Conservation (phyloP, 2,113 vertebrate species). For the Ciconia stormi region DNA sequence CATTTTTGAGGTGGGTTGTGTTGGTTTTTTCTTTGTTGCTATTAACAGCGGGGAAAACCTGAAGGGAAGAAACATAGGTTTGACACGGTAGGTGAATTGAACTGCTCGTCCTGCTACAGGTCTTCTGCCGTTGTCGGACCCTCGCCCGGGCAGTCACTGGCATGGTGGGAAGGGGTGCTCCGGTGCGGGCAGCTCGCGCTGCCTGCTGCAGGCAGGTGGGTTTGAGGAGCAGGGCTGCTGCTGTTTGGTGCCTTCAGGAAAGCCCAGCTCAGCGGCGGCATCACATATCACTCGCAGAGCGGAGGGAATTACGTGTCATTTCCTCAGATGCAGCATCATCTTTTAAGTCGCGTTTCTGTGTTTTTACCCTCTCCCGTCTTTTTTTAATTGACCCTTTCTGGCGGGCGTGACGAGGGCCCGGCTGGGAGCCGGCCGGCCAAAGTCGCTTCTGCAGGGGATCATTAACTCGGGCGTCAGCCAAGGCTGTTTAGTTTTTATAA, state of each 20-base stretch:
- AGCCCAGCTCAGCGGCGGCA: background rate
- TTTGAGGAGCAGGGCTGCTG: background rate
- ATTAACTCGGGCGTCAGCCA: slow-evolving; percentile 62
- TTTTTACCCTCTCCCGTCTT: slow-evolving; percentile 7
- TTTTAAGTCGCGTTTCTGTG: slow-evolving; percentile 12
- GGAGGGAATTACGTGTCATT: background rate
- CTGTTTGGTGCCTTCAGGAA: background rate
- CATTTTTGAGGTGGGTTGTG: slow-evolving; percentile 24
- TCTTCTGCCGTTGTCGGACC: accelerated
- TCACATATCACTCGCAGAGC: background rate
- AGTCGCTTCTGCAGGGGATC: slow-evolving; percentile 60
- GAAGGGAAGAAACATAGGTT: background rate
- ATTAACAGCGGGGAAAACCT: background rate
- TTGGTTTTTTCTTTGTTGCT: background rate
- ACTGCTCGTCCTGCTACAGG: background rate
- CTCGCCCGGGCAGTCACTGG: accelerated
- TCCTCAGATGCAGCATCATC: slow-evolving; percentile 21
- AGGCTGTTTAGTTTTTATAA: slow-evolving; percentile 50
- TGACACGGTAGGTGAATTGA: background rate
- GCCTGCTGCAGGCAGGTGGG: background rate
- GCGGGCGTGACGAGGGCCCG: background rate
- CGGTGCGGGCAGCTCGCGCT: background rate
- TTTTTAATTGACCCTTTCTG: slow-evolving; percentile 31
- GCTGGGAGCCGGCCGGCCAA: slow-evolving; percentile 10
- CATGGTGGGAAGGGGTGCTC: background rate